Conservation (phyloP, 1,140 invertebrate species). For the Zophobas atratus region DNA sequence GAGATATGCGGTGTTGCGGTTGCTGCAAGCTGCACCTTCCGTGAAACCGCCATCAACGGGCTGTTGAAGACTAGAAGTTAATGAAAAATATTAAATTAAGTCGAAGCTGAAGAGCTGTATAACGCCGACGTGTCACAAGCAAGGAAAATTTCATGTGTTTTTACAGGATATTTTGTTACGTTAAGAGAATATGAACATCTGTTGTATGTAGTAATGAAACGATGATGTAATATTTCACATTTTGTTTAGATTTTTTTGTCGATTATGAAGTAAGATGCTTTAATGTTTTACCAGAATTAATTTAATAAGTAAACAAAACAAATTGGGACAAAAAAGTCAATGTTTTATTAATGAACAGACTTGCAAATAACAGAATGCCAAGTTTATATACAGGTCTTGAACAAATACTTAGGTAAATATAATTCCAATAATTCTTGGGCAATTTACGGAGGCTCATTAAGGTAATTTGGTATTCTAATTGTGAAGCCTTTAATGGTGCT, state of each 20-base stretch:
- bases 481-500: neutral
- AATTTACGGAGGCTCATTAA: neutral
- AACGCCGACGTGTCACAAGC: neutral
- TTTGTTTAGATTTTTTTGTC: neutral
- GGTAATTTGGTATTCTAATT: neutral
- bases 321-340: no score
- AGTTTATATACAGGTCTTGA: neutral
- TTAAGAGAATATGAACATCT: slow-evolving; percentile 16
- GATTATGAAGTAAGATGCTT: neutral
- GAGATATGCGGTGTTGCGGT: slow-evolving; percentile 57
- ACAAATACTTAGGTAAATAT: neutral
- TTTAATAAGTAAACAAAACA: no score
- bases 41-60: slow-evolving; percentile 18
- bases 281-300: no score
- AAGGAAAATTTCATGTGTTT: neutral
- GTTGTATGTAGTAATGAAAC: slow-evolving; percentile 6
- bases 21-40: slow-evolving; percentile 52
- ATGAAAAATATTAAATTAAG: slow-evolving; percentile 22
- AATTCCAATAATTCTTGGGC: neutral
- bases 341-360: no score
- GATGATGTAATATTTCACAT: slow-evolving; percentile 24
- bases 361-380: no score
- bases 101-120: neutral
- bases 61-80: slow-evolving; percentile 27
- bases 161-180: no score